Base-by-base conservation (phyloP, 2,113 vertebrate species). In the Phrynosoma platyrhinos region DNA sequence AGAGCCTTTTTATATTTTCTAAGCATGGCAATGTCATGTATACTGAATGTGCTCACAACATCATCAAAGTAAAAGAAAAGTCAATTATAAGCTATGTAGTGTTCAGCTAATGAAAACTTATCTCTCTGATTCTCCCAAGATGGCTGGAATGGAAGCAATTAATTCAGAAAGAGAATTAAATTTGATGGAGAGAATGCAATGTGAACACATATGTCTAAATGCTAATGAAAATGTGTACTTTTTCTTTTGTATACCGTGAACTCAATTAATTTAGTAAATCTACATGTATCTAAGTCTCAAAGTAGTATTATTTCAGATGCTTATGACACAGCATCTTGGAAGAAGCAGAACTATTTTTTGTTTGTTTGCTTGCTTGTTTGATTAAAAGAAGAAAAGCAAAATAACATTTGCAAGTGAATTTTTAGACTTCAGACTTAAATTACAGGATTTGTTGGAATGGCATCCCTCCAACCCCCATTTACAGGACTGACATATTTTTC, bases 111-210 rank as follows among this genome's bases (percentile, higher is more conserved):
- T 23, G 69, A 77, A 55, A 94, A 89, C 9, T 69, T 80, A 55
- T 84, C 2, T 42, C 74, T 87, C 89, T 88, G 66, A 92, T 85
- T 14, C 82, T 21, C 42, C 84, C 82, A 4, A 83, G 88, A 82
- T 79, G 0, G 1, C 1, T 87, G 55, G 88, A 91, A 92, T 80
- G 87, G 72, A 82, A 53, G 55, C 9, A 89, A 91, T 52, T 91
- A 88, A 77, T 30, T 82, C 25, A 81, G 55, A 47, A 86, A 79
- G 91, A 69, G 64, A 55, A 68, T 75, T 83, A 88, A 83, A 88
- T 88, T 83, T 78, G 40, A 62, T 64, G 21, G 52, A 9, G 62
- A 40, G 25, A 83, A 69, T 55, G 74, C 74, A 55, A 30, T 71
- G 52, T 32, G 36, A 83, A 88, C 62, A 90, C 58, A 2, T 84